These are phyloP conservation scores for Hipposideros larvatus DNA, from an alignment of 2,797 vertebrate species.

Conservation along the genomic window DNA sequence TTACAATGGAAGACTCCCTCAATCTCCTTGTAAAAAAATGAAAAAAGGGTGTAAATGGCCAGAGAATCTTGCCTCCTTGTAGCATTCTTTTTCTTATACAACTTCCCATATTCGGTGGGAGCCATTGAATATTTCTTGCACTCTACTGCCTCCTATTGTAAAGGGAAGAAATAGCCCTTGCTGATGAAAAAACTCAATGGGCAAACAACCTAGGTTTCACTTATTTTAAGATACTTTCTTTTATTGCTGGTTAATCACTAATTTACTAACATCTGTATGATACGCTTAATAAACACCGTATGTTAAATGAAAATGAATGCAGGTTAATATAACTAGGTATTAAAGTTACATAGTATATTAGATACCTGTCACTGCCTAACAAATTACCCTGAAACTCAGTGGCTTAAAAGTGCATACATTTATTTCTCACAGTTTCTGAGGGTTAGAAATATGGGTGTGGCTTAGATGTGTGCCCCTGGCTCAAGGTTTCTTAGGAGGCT, in stretches of 20 bases:
- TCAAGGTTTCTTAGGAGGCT: neutral
- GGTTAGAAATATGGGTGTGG: neutral
- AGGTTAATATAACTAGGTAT: conserved; percentile 26
- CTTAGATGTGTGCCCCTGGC: neutral
- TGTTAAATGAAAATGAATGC: conserved; percentile 42
- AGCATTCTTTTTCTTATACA: neutral
- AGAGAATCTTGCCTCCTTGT: conserved; percentile 5
- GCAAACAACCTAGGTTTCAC: neutral
- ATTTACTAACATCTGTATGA: conserved; percentile 17
- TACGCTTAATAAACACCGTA: neutral
- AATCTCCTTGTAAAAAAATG: neutral
- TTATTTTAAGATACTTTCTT: conserved; percentile 32
- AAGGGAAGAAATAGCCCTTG: neutral
- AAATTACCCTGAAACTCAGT: neutral
- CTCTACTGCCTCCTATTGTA: neutral
- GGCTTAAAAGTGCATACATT: neutral
- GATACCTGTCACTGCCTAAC: neutral
- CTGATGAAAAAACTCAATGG: neutral
- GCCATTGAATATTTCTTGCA: conserved; percentile 18
- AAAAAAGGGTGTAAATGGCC: neutral
- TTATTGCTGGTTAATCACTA: neutral
- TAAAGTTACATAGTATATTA: neutral
- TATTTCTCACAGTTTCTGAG: neutral
- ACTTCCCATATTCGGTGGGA: neutral
- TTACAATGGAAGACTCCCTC: neutral